Conservation (phyloP, 2,113 vertebrate genomes). For the Polypterus bichir region DNA sequence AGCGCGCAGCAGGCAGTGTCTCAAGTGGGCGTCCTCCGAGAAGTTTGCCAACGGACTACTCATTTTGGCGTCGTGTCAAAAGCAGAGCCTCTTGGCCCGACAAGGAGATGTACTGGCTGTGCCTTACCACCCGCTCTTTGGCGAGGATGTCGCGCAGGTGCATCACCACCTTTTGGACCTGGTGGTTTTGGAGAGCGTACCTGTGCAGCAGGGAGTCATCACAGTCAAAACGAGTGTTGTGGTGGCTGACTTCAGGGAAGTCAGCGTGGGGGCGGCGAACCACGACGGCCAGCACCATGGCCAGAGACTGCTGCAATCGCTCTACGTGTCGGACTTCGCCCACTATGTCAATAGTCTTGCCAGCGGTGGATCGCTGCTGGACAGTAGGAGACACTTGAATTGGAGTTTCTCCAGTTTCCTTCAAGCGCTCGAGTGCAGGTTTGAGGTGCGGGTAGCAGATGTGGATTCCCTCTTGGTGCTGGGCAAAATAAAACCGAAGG, state of each 20-base stretch:
- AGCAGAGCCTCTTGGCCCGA: constrained; percentile 36
- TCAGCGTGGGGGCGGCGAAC: not conserved
- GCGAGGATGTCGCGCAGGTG: constrained; percentile 24
- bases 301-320: constrained; percentile 4
- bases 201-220: constrained; percentile 42
- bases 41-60: constrained; percentile 33
- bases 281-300: not conserved
- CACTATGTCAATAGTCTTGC: constrained; percentile 35
- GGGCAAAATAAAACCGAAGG: not conserved
- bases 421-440: constrained; percentile 42
- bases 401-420: constrained; percentile 27
- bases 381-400: constrained; percentile 20
- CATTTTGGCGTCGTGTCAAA: constrained; percentile 30
- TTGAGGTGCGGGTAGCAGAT: constrained; percentile 40
- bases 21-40: constrained; percentile 32
- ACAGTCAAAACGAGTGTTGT: constrained; percentile 39
- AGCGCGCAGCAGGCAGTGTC: constrained; percentile 31
- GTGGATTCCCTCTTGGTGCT: not conserved
- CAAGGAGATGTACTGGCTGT: constrained; percentile 40
- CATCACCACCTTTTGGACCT: constrained; percentile 31
- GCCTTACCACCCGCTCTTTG: constrained; percentile 28
- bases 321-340: constrained; percentile 56
- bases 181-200: constrained; percentile 46
- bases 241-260: constrained; percentile 37
- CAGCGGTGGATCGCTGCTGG: constrained; percentile 28